Conservation (phyloP, 2,888 invertebrate species). For the Apoderus coryli region DNA sequence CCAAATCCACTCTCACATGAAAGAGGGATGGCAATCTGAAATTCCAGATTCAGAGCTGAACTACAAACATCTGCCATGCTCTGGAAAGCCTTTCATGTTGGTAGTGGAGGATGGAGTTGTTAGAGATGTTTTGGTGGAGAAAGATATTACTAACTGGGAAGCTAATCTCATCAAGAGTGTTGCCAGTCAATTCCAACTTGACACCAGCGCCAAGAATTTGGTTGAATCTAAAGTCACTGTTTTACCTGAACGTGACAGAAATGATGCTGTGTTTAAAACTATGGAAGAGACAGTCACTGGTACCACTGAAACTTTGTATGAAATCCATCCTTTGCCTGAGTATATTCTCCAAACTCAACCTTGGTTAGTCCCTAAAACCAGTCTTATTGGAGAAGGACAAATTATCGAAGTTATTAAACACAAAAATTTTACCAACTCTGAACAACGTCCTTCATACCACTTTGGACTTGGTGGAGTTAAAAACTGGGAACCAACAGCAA, state of each 20-base stretch:
- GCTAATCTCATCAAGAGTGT: constrained; percentile 57
- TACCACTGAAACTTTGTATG: constrained; percentile 55
- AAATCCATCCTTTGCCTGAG: constrained; percentile 43
- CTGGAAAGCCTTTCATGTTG: constrained; percentile 47
- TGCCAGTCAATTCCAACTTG: constrained; percentile 52
- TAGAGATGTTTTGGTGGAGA: constrained; percentile 39
- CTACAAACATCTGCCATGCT: constrained; percentile 39
- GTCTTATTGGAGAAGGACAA: constrained; percentile 32
- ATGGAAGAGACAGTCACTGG: constrained; percentile 61
- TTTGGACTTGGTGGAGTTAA: constrained; percentile 42
- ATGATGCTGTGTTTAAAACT: constrained; percentile 45
- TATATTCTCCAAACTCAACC: constrained; percentile 42
- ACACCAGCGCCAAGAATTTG: constrained; percentile 34
- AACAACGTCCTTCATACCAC: constrained; percentile 45
- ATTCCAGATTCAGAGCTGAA: constrained; percentile 37
- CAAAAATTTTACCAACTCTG: constrained; percentile 47
- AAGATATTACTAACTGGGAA: constrained; percentile 41
- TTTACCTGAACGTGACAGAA: constrained; percentile 29
- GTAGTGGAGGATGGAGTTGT: constrained; percentile 45
- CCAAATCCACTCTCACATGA: constrained; percentile 34
- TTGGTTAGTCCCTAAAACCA: constrained; percentile 35
- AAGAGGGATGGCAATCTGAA: constrained; percentile 34
- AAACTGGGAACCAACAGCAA: constrained; percentile 24
- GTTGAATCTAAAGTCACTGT: constrained; percentile 40
- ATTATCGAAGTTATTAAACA: constrained; percentile 50